Evolutionary conservation across 1,140 invertebrate species (phyloP), one percentile per base, ranked within the genome.

Genomic region (Drosophila bocqueti): DNA sequence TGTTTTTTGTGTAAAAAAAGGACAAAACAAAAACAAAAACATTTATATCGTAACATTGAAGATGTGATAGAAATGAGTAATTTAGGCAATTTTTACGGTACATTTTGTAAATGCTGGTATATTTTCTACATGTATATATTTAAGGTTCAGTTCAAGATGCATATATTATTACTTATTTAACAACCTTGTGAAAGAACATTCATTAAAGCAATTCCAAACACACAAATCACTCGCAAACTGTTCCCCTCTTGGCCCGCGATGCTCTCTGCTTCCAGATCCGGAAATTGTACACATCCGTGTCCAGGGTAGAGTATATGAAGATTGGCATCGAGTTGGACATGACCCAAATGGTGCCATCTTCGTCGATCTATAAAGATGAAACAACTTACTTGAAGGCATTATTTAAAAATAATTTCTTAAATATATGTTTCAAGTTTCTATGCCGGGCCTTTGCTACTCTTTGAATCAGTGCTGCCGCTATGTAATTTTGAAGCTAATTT

Each of bases 241-340:
- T 93, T 43, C 83, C 81, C 29, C 69, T 63, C 47, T 79, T 81
- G 26, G 92, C 92, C 42, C 76, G 52, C 13, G 42, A 15, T 0
- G 83, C 75, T 45, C 54, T 79, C 46, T 91, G 82, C 55, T 82
- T 90, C 91, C 92, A 95, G 38, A 96, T 91, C 47, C 94, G 94
- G 85, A 95, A 96, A 81, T 95, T 95, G 50, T 93, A 93, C 24
- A 93, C 82, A 74, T 95, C 93, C 4, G 94, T 92, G 83, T 96
- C 93, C 8, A 96, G 75, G 7, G 83, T 92, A 7, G 94, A 94
- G 73, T 95, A 95, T 6, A 95, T 93, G 68, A 95, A 95, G 18
- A 93, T 93, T 0, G 95, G 95, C 91, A 95, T 93, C 0, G 93
- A 94, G 76, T 96, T 96, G 1, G 94, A 93, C 84, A 95, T 94